Evolutionary conservation across 2,888 invertebrate genomes (phyloP).

Genomic region (Brachypterus glaber): DNA sequence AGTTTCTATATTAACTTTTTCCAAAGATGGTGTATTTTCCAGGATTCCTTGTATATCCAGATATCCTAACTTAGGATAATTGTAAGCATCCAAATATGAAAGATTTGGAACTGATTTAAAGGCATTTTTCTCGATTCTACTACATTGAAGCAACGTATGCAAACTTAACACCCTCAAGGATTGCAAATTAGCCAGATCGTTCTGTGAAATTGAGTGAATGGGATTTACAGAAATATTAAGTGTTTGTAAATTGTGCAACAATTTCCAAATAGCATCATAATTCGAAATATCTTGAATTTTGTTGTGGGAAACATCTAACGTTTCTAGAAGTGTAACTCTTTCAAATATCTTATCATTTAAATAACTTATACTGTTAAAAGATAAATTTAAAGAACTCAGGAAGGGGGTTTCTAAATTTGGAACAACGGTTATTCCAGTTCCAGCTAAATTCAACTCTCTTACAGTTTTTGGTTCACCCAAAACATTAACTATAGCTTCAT

Average conservation of each 20-base stretch:
- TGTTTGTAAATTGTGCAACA: slow-evolving; percentile 58
- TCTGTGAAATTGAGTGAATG: slow-evolving; percentile 64
- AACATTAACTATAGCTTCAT: slow-evolving; percentile 63
- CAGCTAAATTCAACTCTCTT: slow-evolving; percentile 69
- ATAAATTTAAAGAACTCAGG: slow-evolving; percentile 66
- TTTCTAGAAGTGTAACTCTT: slow-evolving; percentile 68
- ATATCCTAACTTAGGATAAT: slow-evolving; percentile 72
- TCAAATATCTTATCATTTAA: slow-evolving; percentile 62
- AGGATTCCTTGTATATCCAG: slow-evolving; percentile 78
- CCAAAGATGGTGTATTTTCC: slow-evolving; percentile 62
- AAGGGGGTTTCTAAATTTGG: slow-evolving; percentile 77
- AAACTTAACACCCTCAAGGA: slow-evolving; percentile 48
- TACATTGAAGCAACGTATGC: slow-evolving; percentile 56
- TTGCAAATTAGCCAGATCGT: slow-evolving; percentile 65
- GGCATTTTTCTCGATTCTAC: slow-evolving; percentile 72
- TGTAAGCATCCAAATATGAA: slow-evolving; percentile 58
- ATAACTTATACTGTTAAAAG: slow-evolving; percentile 60
- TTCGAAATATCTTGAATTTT: slow-evolving; percentile 50
- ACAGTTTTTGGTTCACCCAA: slow-evolving; percentile 84
- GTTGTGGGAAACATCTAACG: slow-evolving; percentile 69
- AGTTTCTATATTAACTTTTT: slow-evolving; percentile 73
- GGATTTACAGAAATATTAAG: slow-evolving; percentile 79
- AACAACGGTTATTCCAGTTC: slow-evolving; percentile 61
- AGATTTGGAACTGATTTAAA: slow-evolving; percentile 66
- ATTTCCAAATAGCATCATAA: slow-evolving; percentile 57